phyloP scores from a whole-genome alignment of 2,888 invertebrate genomes.

The Melanophora roralis region DNA sequence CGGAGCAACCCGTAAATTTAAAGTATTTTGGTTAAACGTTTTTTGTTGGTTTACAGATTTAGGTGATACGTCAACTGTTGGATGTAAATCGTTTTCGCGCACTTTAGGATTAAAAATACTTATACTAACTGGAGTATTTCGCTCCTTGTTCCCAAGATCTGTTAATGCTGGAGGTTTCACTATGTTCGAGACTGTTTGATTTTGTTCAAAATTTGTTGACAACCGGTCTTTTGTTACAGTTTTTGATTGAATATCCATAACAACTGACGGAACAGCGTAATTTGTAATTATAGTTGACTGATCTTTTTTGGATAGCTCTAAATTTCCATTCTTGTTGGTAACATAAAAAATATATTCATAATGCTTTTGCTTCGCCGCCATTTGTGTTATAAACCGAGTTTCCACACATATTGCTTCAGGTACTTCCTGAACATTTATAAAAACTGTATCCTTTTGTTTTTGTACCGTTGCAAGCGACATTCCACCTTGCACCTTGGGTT shows the following conservation, averaged over 20 bases:
- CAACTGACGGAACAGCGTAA: neutral
- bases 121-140: neutral
- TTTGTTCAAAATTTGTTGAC: neutral
- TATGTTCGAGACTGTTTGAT: neutral
- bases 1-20: neutral
- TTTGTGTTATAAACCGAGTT: conserved; percentile 54
- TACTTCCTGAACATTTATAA: conserved; percentile 46
- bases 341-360: conserved; percentile 16
- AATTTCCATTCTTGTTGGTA: conserved; percentile 13
- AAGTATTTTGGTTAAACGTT: neutral
- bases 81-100: neutral
- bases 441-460: conserved; percentile 32
- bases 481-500: too few relatives aligned
- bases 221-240: neutral
- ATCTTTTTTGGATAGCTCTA: neutral
- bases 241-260: conserved; percentile 2
- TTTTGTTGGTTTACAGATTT: neutral
- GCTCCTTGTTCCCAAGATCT: neutral
- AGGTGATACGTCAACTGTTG: neutral
- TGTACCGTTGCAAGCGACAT: conserved; percentile 5
- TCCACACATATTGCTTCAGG: conserved; percentile 60
- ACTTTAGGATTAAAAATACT: neutral
- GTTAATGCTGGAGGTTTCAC: neutral
- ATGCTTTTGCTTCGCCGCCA: conserved; percentile 18
- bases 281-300: neutral